phyloP scores from a whole-genome alignment of 2,888 invertebrate genomes.

The Pterostichus madidus region DNA sequence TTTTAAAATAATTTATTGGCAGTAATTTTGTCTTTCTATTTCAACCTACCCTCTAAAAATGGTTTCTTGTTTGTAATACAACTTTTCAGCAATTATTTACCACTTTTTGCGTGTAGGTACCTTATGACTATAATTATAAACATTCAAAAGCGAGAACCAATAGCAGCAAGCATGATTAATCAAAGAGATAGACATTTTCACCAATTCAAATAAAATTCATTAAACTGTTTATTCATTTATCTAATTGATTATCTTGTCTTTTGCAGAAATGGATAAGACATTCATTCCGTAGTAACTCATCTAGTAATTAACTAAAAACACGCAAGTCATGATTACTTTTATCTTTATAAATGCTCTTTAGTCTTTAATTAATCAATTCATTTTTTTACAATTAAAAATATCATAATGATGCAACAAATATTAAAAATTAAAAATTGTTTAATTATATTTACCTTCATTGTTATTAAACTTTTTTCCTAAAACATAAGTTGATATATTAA shows the following conservation, averaged over 20 bases:
- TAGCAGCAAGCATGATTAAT: background rate
- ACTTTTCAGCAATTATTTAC: too few species aligned
- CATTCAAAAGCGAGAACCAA: too few species aligned
- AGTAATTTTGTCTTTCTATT: too few species aligned
- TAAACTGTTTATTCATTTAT: constrained; percentile 18
- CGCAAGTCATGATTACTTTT: constrained; percentile 22
- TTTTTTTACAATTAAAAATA: background rate
- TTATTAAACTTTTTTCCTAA: constrained; percentile 3
- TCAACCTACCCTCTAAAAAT: too few species aligned
- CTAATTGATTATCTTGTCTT: constrained; percentile 19
- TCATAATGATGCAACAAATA: too few species aligned
- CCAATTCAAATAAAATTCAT: constrained; percentile 14
- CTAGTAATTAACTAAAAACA: background rate
- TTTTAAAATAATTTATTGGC: too few species aligned
- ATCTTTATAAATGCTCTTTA: constrained; percentile 1
- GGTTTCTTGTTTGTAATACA: too few species aligned
- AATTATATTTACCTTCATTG: constrained; percentile 25
- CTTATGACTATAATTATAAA: too few species aligned
- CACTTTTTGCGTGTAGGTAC: too few species aligned
- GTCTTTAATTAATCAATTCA: constrained; percentile 1
- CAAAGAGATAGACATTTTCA: constrained; percentile 24
- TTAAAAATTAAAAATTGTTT: background rate
- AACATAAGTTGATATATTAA: background rate
- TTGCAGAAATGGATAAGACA: constrained; percentile 26
- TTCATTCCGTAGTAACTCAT: constrained; percentile 9